These are phyloP conservation scores for Periphyllus acericola DNA, from an alignment of 2,888 invertebrate genomes.

Conservation along the genomic window DNA sequence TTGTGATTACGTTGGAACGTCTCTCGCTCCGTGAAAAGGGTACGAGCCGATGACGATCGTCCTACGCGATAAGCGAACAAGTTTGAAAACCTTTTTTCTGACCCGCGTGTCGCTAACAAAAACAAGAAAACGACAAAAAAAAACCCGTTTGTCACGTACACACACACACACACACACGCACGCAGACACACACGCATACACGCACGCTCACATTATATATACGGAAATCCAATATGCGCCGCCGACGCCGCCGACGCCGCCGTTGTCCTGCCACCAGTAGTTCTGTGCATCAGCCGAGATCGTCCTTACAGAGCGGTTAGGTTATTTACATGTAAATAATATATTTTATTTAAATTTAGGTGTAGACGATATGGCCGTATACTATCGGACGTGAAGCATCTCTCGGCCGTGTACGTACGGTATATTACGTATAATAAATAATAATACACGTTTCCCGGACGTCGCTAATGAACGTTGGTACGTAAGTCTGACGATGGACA, in stretches of 20 bases:
- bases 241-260: too few relatives aligned
- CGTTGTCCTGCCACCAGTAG: neutral
- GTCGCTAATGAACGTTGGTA: neutral
- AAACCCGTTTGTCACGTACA: constrained; percentile 11
- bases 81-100: constrained; percentile 29
- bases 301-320: neutral
- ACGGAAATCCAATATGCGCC: neutral
- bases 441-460: neutral
- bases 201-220: neutral
- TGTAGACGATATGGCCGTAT: neutral
- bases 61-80: constrained; percentile 36
- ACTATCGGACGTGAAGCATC: neutral
- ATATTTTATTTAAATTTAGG: too few relatives aligned
- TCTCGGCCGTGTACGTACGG: neutral
- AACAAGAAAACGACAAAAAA: neutral
- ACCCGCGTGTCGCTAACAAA: neutral
- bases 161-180: too few relatives aligned
- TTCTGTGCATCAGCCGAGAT: neutral
- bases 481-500: neutral
- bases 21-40: neutral
- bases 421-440: too few relatives aligned
- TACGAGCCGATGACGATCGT: constrained; percentile 10
- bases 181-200: too few relatives aligned
- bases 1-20: neutral
- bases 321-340: neutral